Conservation (phyloP, 2,113 vertebrate genomes). For the Prinia subflava region DNA sequence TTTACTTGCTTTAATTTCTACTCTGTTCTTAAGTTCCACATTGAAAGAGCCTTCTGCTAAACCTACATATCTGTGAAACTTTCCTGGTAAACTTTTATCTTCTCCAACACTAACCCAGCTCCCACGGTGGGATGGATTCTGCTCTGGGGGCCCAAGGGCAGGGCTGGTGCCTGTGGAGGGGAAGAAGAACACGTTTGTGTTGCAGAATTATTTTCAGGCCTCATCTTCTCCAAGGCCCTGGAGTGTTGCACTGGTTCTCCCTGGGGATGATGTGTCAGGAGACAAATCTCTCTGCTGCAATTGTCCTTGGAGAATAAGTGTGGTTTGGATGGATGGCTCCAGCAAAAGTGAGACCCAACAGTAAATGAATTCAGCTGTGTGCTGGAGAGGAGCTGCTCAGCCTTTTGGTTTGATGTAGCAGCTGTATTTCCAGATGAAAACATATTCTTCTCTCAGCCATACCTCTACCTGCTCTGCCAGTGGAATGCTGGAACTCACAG, state of each 20-base stretch:
- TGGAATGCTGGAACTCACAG: background rate
- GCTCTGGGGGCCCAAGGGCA: background rate
- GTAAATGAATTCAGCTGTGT: background rate
- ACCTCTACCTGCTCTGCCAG: background rate
- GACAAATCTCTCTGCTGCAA: background rate
- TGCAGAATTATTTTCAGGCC: background rate
- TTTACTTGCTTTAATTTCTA: too few species aligned
- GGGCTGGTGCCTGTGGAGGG: background rate
- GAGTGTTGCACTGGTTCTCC: rapidly evolving
- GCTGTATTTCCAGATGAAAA: background rate
- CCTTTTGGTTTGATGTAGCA: background rate
- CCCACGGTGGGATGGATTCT: background rate
- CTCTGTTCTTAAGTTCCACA: too few species aligned
- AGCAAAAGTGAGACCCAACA: background rate
- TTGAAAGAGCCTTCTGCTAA: too few species aligned
- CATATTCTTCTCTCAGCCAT: background rate
- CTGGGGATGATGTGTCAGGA: background rate
- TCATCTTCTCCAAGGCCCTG: background rate
- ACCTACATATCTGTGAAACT: too few species aligned
- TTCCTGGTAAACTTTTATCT: too few species aligned
- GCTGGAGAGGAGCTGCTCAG: background rate
- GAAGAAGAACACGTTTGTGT: background rate
- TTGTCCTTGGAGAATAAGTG: background rate
- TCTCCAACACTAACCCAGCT: background rate
- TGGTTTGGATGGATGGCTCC: background rate